Percentiles rank a stretch among this genome's conserved stretches.
Evolutionary conservation across 2,797 vertebrate species (phyloP).

Genomic region (Hydrocynus forskahlii): DNA sequence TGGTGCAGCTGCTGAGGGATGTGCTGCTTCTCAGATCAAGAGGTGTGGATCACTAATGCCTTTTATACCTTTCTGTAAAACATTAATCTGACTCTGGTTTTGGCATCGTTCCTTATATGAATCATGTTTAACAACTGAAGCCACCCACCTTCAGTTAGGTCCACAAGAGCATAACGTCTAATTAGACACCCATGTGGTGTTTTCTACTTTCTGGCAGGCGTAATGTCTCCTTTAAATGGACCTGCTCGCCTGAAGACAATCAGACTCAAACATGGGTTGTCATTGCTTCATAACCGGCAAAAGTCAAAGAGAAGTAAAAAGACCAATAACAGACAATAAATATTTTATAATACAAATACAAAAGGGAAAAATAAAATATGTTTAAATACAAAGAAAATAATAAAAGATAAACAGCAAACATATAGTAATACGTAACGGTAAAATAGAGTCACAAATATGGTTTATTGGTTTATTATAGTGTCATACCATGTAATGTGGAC

Average conservation of each 20-base stretch:
- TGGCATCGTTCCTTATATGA: too few relatives aligned
- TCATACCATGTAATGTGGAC: not conserved
- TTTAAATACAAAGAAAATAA: too few relatives aligned
- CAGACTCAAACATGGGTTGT: not conserved
- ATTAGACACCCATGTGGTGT: too few relatives aligned
- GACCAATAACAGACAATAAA: too few relatives aligned
- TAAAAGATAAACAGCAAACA: too few relatives aligned
- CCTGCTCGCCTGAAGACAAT: not conserved
- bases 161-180: too few relatives aligned
- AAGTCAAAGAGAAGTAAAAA: too few relatives aligned
- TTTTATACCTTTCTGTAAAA: not conserved
- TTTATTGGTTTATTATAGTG: constrained; percentile 7
- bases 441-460: not conserved
- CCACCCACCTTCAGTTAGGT: too few relatives aligned
- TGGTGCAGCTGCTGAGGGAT: constrained; percentile 63
- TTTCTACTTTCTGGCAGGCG: too few relatives aligned
- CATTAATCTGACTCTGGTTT: not conserved
- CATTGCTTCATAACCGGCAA: not conserved
- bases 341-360: too few relatives aligned
- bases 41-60: constrained; percentile 62
- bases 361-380: too few relatives aligned
- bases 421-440: too few relatives aligned
- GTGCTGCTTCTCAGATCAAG: constrained; percentile 59
- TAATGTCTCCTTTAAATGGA: not conserved
- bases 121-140: not conserved